These are phyloP conservation scores for Potamilus streckersoni DNA, from an alignment of 1,140 invertebrate species.

Conservation along the genomic window DNA sequence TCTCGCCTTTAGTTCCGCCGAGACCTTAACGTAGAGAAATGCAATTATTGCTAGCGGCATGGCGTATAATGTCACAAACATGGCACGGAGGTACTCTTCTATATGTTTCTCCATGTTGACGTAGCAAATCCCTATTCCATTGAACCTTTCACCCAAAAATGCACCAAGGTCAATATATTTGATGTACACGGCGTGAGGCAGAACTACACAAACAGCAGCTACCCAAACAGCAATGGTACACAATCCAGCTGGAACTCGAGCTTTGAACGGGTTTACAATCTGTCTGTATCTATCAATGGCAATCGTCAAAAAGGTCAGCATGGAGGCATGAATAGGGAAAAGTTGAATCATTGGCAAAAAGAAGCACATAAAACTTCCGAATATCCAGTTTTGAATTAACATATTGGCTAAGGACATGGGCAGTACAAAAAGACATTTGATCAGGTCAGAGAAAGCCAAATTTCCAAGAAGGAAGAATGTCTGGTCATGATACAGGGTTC, in stretches of 20 bases:
- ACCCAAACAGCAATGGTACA: constrained; percentile 79
- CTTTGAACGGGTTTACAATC: constrained; percentile 75
- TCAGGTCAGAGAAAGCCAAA: constrained; percentile 76
- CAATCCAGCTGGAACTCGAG: constrained; percentile 75
- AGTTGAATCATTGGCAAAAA: constrained; percentile 82
- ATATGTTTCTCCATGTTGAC: constrained; percentile 64
- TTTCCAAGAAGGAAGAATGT: constrained; percentile 78
- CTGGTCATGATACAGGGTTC: constrained; percentile 75
- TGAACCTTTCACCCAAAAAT: constrained; percentile 57
- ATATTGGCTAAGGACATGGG: constrained; percentile 78
- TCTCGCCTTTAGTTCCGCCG: constrained; percentile 74
- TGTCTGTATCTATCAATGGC: constrained; percentile 77
- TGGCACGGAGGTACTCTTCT: constrained; percentile 65
- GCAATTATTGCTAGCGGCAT: constrained; percentile 74
- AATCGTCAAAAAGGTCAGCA: constrained; percentile 78
- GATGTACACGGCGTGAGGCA: constrained; percentile 81
- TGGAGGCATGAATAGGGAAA: constrained; percentile 78
- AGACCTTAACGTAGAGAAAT: constrained; percentile 75
- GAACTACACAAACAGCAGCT: constrained; percentile 76
- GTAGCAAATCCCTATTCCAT: constrained; percentile 64
- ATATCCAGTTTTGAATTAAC: constrained; percentile 80
- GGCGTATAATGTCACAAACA: constrained; percentile 74
- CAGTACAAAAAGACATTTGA: constrained; percentile 77
- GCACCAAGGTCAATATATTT: constrained; percentile 78
- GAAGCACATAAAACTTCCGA: constrained; percentile 81